Evolutionary conservation across 2,797 vertebrate species (phyloP).

Genomic region (Aulostomus chinensis): DNA sequence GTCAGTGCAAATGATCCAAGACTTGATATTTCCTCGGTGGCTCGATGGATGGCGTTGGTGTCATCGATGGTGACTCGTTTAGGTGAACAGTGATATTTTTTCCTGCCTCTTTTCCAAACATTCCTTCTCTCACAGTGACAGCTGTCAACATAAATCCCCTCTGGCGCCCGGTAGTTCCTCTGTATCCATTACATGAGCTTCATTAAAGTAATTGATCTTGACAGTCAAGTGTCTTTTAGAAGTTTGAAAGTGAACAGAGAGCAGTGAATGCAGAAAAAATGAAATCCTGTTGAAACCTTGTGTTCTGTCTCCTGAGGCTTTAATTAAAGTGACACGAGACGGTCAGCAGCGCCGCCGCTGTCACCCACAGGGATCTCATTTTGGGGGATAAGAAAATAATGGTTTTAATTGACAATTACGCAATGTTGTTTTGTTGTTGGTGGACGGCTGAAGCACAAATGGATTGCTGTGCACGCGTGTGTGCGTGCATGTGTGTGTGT

Average conservation of each 20-base stretch:
- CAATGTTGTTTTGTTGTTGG: not conserved
- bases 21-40: no score
- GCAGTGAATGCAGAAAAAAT: not conserved
- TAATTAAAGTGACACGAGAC: slow-evolving; percentile 1
- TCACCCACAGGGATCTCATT: slow-evolving; percentile 4
- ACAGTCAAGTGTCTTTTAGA: not conserved
- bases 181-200: no score
- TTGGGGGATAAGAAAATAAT: slow-evolving; percentile 3
- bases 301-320: not conserved
- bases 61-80: no score
- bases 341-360: slow-evolving; percentile 1
- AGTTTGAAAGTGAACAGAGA: not conserved
- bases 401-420: slow-evolving; percentile 29
- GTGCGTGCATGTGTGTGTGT: no score
- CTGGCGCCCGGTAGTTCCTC: no score
- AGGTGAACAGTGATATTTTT: no score
- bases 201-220: slow-evolving; percentile 2
- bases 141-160: no score
- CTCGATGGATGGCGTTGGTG: no score
- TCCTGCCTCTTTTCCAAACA: no score
- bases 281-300: not conserved
- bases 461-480: not conserved
- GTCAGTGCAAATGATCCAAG: no score
- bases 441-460: no score
- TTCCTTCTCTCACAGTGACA: no score